A percentile compares a stretch with the other conserved stretches of the same genome.
phyloP scores from a whole-genome alignment of 2,113 vertebrate species.

The Xiphophorus hellerii region DNA sequence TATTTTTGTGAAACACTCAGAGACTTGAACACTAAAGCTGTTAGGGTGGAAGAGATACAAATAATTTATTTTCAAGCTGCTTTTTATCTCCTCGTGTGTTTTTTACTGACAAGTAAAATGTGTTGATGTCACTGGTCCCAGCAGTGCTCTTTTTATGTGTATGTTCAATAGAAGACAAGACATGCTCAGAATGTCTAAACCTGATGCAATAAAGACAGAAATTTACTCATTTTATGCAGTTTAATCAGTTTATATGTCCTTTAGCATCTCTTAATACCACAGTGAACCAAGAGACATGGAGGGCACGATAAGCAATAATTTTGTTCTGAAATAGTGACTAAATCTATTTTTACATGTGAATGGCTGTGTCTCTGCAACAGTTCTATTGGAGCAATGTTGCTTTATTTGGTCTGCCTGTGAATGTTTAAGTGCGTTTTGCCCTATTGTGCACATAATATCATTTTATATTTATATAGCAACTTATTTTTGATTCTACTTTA shows the following conservation, averaged over 20 bases:
- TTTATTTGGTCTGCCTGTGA: slow-evolving; percentile 60
- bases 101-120: slow-evolving; percentile 44
- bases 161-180: slow-evolving; percentile 37
- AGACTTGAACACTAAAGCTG: slow-evolving; percentile 78
- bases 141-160: slow-evolving; percentile 44
- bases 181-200: slow-evolving; percentile 39
- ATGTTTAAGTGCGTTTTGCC: slow-evolving; percentile 73
- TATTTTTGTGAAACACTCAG: slow-evolving; percentile 80
- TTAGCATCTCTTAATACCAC: slow-evolving; percentile 48
- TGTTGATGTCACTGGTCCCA: slow-evolving; percentile 49
- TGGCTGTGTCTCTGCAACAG: slow-evolving; percentile 49
- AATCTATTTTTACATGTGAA: slow-evolving; percentile 38
- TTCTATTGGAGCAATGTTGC: slow-evolving; percentile 43
- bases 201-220: slow-evolving; percentile 48
- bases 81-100: slow-evolving; percentile 61
- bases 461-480: slow-evolving; percentile 91
- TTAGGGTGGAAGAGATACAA: slow-evolving; percentile 64
- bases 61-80: slow-evolving; percentile 82
- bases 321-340: slow-evolving; percentile 45
- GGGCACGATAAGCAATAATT: slow-evolving; percentile 48
- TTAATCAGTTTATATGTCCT: slow-evolving; percentile 23
- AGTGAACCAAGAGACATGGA: slow-evolving; percentile 62
- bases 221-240: slow-evolving; percentile 24
- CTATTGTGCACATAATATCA: slow-evolving; percentile 90
- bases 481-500: slow-evolving; percentile 82